Evolutionary conservation across 2,113 vertebrate genomes (phyloP).

Genomic region (Cyanoliseus patagonus): DNA sequence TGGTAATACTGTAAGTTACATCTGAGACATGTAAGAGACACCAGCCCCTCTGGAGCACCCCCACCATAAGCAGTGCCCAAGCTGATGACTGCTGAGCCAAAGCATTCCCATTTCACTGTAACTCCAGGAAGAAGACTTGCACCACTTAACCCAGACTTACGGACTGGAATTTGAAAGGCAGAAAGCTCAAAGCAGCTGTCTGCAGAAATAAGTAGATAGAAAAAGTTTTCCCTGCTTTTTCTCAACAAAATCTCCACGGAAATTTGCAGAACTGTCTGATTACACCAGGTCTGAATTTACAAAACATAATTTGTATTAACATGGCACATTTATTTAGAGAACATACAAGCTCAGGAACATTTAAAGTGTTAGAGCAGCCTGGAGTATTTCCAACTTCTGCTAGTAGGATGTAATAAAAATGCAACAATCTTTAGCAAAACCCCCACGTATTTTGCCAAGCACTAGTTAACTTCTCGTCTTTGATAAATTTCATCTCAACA

Average conservation of each 20-base stretch:
- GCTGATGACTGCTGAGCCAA: neutral
- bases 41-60: rapidly evolving
- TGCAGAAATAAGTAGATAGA: neutral
- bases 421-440: neutral
- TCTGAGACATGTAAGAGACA: rapidly evolving
- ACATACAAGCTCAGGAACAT: neutral
- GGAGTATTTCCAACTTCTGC: neutral
- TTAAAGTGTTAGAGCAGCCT: neutral
- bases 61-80: neutral
- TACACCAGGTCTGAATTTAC: neutral
- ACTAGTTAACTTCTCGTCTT: neutral
- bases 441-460: neutral
- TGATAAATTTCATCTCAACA: neutral
- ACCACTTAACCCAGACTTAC: neutral
- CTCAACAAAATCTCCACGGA: neutral
- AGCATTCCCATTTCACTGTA: neutral
- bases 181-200: neutral
- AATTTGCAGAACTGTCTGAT: neutral
- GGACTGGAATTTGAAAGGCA: neutral
- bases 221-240: neutral
- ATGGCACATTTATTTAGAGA: neutral
- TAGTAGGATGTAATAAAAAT: neutral
- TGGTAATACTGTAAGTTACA: neutral
- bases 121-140: neutral
- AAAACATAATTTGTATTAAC: neutral